Evolutionary conservation across 2,888 invertebrate genomes (phyloP).

Genomic region (Coecobrya sp.): DNA sequence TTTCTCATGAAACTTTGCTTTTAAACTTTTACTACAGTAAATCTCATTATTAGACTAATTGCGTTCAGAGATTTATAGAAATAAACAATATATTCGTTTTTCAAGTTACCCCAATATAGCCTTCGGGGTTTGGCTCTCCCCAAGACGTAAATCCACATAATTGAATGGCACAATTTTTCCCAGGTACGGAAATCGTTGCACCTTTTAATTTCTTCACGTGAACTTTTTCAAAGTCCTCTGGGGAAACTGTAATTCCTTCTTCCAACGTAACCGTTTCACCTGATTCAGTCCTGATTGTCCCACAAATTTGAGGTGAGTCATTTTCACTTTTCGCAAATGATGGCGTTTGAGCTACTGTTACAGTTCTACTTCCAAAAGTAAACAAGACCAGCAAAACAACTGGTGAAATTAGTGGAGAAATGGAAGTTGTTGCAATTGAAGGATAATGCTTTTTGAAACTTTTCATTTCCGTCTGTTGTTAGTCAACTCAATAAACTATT

Average conservation of each 20-base stretch:
- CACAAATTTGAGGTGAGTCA: constrained; percentile 27
- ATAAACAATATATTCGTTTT: no score
- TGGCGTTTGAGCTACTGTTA: background rate
- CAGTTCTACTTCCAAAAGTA: background rate
- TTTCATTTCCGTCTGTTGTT: no score
- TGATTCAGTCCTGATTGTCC: background rate
- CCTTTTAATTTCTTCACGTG: constrained; percentile 31
- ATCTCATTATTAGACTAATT: no score
- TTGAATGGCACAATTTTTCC: constrained; percentile 14
- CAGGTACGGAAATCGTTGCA: constrained; percentile 25
- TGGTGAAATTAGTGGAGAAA: background rate
- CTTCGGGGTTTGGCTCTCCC: background rate
- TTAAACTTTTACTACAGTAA: no score
- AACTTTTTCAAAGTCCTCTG: constrained; percentile 25
- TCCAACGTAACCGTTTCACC: background rate
- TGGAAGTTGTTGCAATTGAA: background rate
- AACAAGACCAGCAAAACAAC: background rate
- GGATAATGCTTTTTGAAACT: no score
- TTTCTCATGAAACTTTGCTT: background rate
- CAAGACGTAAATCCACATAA: constrained; percentile 67
- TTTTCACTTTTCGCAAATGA: background rate
- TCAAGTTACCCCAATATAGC: constrained; percentile 63
- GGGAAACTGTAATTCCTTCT: background rate
- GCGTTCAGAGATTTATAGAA: no score
- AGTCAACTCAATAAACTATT: no score